Conservation (phyloP, 2,888 invertebrate species). For the Tenthredo livida region DNA sequence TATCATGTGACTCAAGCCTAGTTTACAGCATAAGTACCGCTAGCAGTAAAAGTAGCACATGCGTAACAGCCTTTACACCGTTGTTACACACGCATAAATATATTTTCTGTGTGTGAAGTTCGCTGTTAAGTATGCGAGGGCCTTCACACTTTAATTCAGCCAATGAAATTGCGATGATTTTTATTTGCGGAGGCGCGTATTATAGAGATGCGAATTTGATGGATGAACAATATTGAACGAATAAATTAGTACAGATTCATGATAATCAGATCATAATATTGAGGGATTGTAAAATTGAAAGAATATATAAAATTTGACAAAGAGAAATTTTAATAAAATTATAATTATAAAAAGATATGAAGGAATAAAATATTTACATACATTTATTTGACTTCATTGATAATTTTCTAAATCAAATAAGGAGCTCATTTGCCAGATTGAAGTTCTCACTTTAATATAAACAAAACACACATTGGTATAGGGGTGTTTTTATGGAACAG, state of each 20-base stretch:
- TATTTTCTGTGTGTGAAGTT: not conserved
- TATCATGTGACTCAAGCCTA: not conserved
- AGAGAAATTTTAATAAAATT: not conserved
- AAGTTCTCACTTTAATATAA: not conserved
- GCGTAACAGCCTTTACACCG: not conserved
- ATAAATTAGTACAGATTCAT: too few species aligned
- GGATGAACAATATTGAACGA: not conserved
- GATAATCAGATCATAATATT: too few species aligned
- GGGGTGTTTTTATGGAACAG: not conserved
- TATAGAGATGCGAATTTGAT: not conserved
- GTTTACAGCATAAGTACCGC: not conserved
- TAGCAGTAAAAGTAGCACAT: not conserved
- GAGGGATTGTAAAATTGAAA: not conserved
- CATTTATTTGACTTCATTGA: conserved; percentile 10
- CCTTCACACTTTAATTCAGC: not conserved
- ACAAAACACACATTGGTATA: not conserved
- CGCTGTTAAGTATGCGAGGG: not conserved
- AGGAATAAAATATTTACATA: conserved; percentile 21
- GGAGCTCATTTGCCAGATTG: not conserved
- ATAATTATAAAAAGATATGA: not conserved
- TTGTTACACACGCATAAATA: not conserved
- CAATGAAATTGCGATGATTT: not conserved
- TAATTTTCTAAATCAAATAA: not conserved
- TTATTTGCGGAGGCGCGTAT: not conserved
- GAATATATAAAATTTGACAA: not conserved